A percentile compares a stretch with the other conserved stretches of the same genome.
These are phyloP conservation scores for Danaus chrysippus DNA, from an alignment of 2,888 invertebrate genomes.

Conservation along the genomic window DNA sequence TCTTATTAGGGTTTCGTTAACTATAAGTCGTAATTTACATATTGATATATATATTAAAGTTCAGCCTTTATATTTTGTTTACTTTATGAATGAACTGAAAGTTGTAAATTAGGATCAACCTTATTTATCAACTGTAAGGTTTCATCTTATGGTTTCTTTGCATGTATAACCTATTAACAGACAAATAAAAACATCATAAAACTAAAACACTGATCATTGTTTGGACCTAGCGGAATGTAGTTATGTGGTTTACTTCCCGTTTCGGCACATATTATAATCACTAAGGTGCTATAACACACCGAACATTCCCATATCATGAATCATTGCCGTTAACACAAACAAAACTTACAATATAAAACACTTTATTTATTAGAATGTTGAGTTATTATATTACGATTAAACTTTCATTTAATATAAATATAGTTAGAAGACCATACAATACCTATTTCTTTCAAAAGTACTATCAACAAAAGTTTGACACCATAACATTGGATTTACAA, in stretches of 20 bases:
- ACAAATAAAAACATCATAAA: slow-evolving; percentile 20
- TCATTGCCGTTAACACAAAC: slow-evolving; percentile 57
- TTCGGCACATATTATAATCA: slow-evolving; percentile 52
- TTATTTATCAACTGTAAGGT: slow-evolving; percentile 10
- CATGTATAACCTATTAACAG: slow-evolving; percentile 32
- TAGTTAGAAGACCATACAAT: slow-evolving; percentile 42
- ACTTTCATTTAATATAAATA: slow-evolving; percentile 57
- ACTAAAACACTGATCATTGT: slow-evolving; percentile 21
- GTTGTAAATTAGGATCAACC: neutral
- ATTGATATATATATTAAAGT: neutral
- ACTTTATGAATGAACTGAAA: neutral
- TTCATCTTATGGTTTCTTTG: slow-evolving; percentile 33
- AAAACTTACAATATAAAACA: slow-evolving; percentile 33
- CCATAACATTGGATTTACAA: slow-evolving; percentile 53
- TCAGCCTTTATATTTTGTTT: slow-evolving; percentile 5
- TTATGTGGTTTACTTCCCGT: slow-evolving; percentile 51
- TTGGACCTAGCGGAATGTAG: slow-evolving; percentile 17
- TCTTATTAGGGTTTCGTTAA: too few relatives aligned
- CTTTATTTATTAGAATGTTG: slow-evolving; percentile 36
- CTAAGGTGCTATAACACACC: slow-evolving; percentile 55
- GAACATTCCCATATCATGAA: slow-evolving; percentile 72
- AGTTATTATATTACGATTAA: slow-evolving; percentile 34
- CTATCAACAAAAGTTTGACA: slow-evolving; percentile 76
- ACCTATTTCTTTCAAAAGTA: slow-evolving; percentile 54
- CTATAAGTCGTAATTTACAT: too few relatives aligned